Conservation (phyloP, 2,888 invertebrate species). For the Alentia gelatinosa region DNA sequence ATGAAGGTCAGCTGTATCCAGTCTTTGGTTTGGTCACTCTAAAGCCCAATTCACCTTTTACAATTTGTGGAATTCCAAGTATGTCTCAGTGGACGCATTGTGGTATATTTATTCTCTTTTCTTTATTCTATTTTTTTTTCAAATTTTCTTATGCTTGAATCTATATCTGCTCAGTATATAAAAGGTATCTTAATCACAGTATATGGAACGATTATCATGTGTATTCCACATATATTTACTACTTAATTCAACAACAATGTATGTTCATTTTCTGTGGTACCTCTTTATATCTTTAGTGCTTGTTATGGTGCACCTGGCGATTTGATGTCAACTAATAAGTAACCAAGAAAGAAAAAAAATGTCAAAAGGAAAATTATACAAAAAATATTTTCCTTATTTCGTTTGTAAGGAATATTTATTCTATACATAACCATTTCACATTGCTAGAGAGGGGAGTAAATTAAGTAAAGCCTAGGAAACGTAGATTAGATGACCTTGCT, state of each 20-base stretch:
- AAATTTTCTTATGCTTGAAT: neutral
- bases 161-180: neutral
- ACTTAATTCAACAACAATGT: too few species aligned
- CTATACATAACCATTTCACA: neutral
- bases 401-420: neutral
- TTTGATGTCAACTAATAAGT: neutral
- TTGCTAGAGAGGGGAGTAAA: too few species aligned
- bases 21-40: neutral
- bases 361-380: neutral
- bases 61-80: neutral
- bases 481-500: too few species aligned
- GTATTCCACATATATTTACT: neutral
- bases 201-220: neutral
- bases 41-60: neutral
- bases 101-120: neutral
- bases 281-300: neutral
- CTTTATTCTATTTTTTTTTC: neutral
- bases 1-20: too few species aligned
- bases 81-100: neutral
- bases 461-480: too few species aligned
- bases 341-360: neutral
- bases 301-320: neutral
- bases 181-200: neutral
- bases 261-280: neutral
- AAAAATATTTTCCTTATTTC: conserved; percentile 15